Percentiles rank a stretch among this genome's conserved stretches.
Conservation (phyloP, 2,888 invertebrate genomes). For the Tetanocera ferruginea region DNA sequence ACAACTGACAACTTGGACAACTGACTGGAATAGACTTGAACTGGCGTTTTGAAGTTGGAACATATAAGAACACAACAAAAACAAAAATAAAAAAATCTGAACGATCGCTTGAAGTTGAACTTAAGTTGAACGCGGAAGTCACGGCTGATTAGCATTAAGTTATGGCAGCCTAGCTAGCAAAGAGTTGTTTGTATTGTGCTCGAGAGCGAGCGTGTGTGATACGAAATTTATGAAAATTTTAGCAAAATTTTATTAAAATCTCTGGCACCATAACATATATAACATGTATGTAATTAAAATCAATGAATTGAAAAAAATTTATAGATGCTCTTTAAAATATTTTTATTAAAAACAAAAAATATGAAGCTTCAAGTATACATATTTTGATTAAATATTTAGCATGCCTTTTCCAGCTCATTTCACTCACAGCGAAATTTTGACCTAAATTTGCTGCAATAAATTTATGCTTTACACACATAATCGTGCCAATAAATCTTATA, state of each 20-base stretch:
- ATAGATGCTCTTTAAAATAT: background rate
- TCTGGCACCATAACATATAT: too few species aligned
- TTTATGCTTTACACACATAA: too few species aligned
- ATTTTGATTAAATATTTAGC: background rate
- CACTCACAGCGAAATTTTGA: background rate
- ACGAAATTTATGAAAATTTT: background rate
- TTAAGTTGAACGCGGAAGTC: conserved; percentile 4
- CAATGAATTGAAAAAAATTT: background rate
- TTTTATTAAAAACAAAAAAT: too few species aligned
- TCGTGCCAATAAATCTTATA: too few species aligned
- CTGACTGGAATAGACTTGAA: too few species aligned
- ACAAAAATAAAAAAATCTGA: background rate
- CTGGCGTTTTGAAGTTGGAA: background rate
- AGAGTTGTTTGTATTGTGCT: background rate
- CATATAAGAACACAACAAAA: background rate
- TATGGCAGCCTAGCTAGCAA: background rate
- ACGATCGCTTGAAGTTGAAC: conserved; percentile 8
- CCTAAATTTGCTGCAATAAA: background rate
- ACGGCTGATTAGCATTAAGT: background rate
- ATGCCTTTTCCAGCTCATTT: background rate
- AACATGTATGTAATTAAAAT: background rate
- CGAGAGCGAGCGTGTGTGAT: background rate
- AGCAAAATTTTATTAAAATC: too few species aligned
- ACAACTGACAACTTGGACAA: too few species aligned
- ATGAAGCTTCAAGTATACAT: too few species aligned